Evolutionary conservation across 2,113 vertebrate species (phyloP), one percentile per base, ranked within the genome.

Genomic region (Pseudorhombus dupliciocellatus): DNA sequence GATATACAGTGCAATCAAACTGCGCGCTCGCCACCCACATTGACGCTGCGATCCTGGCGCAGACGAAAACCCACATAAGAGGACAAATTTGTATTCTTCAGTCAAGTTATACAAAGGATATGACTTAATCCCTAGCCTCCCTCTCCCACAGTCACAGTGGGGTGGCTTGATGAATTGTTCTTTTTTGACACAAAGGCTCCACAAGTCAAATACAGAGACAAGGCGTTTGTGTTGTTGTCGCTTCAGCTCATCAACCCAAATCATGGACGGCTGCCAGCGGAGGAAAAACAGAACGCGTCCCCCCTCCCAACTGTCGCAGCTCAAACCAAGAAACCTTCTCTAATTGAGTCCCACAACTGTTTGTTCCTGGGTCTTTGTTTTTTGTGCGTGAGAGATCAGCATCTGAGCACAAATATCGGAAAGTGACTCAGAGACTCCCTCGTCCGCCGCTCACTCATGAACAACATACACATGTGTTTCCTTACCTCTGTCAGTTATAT

Each of bases 21-120:
- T 82, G 75, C 25, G n/a, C 67, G 60, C 77, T 82, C 44, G 60
- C 83, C 86, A 87, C 84, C 80, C 88, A 87, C 84, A 83, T 82
- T 71, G 83, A 74, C 69, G 77, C 50, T 2, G 21, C 40, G 73
- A 73, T 84, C 54, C 72, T 76, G 69, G 57, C 62, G 59, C 44
- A 71, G 30, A 21, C 61, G n/a, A 64, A 73, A 86, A 56, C 48
- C 77, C 84, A 80, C 74, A 77, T 48, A 20, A 83, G 59, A 72
- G 24, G 54, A 53, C 63, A 79, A 25, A 60, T 48, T 50, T 10
- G 22, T 63, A 44, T 68, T 77, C 64, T 57, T 62, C 15, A 64
- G 56, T 57, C 64, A 73, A 26, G 30, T 60, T 77, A 58, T 30
- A 73, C 54, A 70, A 53, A 20, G n/a, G 72, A 44, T 8, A 20